These are phyloP conservation scores for Epiperipatus broadwayi DNA, from an alignment of 2,888 invertebrate species.

Conservation along the genomic window DNA sequence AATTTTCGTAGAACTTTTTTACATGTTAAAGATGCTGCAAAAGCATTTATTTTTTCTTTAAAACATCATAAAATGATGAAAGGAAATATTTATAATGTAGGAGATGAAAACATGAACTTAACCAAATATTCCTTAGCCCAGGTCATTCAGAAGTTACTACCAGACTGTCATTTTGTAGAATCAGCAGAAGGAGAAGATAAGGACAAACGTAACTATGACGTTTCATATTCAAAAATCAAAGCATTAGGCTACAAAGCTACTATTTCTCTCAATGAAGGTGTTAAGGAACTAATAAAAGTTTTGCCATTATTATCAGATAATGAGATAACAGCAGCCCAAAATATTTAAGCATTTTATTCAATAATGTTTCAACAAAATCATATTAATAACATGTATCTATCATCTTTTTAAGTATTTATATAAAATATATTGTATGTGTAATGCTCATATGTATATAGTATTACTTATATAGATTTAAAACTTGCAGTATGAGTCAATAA, in stretches of 20 bases:
- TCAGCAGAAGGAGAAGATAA: constrained; percentile 24
- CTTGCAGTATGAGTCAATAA: no score
- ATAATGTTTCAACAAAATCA: constrained; percentile 13
- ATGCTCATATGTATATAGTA: no score
- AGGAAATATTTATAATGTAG: constrained; percentile 27
- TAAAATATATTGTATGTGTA: no score
- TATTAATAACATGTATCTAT: no score
- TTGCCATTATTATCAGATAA: constrained; percentile 21
- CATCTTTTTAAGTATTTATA: no score
- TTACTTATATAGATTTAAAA: no score
- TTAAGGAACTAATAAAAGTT: constrained; percentile 23
- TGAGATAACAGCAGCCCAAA: constrained; percentile 17
- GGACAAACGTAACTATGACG: constrained; percentile 29
- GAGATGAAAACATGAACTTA: constrained; percentile 28
- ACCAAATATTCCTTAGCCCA: constrained; percentile 25
- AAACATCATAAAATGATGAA: constrained; percentile 24
- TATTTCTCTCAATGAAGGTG: constrained; percentile 24
- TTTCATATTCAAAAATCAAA: constrained; percentile 25
- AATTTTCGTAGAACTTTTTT: constrained; percentile 27
- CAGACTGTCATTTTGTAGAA: constrained; percentile 19
- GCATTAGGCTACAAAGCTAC: constrained; percentile 24
- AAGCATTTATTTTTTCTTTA: constrained; percentile 26
- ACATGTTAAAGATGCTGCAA: constrained; percentile 27
- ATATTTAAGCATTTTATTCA: constrained; percentile 14
- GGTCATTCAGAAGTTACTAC: constrained; percentile 22